Evolutionary conservation across 2,888 invertebrate genomes (phyloP).

Genomic region (Chrysopilus asiliformis): DNA sequence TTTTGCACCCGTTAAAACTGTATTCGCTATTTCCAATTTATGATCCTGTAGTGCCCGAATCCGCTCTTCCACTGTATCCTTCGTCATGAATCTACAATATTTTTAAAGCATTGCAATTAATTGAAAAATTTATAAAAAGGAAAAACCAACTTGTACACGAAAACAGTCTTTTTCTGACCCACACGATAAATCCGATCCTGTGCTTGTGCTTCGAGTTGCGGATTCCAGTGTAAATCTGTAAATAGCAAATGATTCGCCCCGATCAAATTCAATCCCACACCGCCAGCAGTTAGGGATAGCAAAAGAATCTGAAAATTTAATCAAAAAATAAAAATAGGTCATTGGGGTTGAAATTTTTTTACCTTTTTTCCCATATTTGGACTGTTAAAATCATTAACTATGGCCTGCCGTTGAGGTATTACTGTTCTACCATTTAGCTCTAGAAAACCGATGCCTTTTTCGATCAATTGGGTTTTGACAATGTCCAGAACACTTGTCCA

Average conservation of each 20-base stretch:
- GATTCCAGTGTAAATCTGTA: constrained; percentile 94
- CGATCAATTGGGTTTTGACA: constrained; percentile 48
- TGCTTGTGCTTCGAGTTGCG: constrained; percentile 87
- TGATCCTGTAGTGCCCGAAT: constrained; percentile 67
- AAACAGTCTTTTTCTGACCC: constrained; percentile 70
- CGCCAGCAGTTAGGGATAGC: constrained; percentile 83
- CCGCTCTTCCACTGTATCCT: constrained; percentile 77
- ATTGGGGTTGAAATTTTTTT: neutral
- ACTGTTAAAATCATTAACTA: constrained; percentile 59
- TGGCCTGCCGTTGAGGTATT: constrained; percentile 53
- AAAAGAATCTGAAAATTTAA: constrained; percentile 47
- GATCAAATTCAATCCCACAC: constrained; percentile 84
- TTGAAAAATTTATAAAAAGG: too few species aligned
- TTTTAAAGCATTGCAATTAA: neutral
- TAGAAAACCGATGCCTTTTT: constrained; percentile 41
- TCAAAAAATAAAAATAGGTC: neutral
- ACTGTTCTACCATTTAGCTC: constrained; percentile 65
- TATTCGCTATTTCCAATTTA: constrained; percentile 64
- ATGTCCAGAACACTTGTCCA: constrained; percentile 76
- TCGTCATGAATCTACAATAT: constrained; percentile 56
- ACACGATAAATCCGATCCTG: constrained; percentile 88
- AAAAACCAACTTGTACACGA: constrained; percentile 61
- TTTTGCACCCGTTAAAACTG: constrained; percentile 59
- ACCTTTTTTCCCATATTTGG: constrained; percentile 43
- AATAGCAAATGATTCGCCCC: constrained; percentile 87